A percentile compares a stretch with the other conserved stretches of the same genome.
Conservation (phyloP, 64 coral and sea anemone genomes). For the Dendronephthya gigantea region DNA sequence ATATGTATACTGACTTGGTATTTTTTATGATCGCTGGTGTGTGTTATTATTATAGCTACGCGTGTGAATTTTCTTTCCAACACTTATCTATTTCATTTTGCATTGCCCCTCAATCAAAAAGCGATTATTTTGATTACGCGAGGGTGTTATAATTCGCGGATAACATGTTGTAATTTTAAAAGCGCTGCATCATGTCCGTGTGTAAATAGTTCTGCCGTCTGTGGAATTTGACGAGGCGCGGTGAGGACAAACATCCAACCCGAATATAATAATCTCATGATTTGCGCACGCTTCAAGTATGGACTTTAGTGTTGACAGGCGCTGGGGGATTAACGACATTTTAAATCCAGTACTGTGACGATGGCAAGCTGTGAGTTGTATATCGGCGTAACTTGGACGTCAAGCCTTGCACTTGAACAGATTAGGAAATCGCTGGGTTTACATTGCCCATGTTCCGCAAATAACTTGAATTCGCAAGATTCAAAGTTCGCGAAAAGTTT, state of each 20-base stretch:
- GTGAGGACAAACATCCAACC: neutral
- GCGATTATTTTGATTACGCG: too few species aligned
- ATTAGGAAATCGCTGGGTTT: neutral
- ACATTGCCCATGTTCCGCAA: neutral
- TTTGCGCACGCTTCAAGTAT: neutral
- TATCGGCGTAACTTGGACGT: neutral
- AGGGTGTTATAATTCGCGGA: neutral
- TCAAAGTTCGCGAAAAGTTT: neutral
- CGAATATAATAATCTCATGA: neutral
- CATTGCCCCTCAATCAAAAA: too few species aligned
- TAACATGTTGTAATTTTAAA: neutral
- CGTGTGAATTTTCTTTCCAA: too few species aligned
- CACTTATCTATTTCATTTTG: too few species aligned
- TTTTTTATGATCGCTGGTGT: too few species aligned
- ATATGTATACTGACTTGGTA: too few species aligned
- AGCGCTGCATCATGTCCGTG: neutral
- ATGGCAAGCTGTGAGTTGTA: neutral
- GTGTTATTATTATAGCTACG: too few species aligned
- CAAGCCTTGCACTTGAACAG: neutral
- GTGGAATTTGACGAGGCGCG: neutral
- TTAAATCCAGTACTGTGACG: neutral
- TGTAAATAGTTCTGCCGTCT: neutral
- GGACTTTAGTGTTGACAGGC: neutral
- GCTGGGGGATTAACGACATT: neutral
- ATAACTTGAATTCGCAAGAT: neutral